Evolutionary conservation across 2,888 invertebrate genomes (phyloP).

Genomic region (Catocala nupta): DNA sequence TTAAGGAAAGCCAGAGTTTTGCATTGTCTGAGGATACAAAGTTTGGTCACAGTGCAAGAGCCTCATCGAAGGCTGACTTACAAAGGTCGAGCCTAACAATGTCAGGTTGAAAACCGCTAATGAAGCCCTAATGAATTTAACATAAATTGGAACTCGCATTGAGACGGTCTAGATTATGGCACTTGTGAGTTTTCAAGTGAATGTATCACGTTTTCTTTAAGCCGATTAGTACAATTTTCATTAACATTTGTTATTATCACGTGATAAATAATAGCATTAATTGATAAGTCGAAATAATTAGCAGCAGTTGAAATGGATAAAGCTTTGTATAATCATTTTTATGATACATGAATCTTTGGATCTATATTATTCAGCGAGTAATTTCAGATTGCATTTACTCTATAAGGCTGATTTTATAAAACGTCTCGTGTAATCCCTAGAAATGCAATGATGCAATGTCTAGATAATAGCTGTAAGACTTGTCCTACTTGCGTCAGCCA

Average conservation of each 20-base stretch:
- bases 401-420: too few relatives aligned
- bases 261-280: constrained; percentile 1
- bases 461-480: background rate
- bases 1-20: too few relatives aligned
- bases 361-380: too few relatives aligned
- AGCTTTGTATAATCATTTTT: too few relatives aligned
- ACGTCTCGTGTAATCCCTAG: background rate
- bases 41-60: too few relatives aligned
- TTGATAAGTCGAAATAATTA: background rate
- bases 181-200: constrained; percentile 18
- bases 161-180: constrained; percentile 16
- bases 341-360: too few relatives aligned
- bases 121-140: constrained; percentile 15
- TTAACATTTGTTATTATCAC: constrained; percentile 5
- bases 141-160: background rate
- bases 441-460: background rate
- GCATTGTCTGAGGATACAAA: too few relatives aligned
- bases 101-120: too few relatives aligned
- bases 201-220: constrained; percentile 11
- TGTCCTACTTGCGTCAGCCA: constrained; percentile 1
- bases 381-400: too few relatives aligned
- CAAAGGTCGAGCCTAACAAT: too few relatives aligned
- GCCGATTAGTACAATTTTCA: constrained; percentile 11
- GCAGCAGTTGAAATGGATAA: too few relatives aligned
- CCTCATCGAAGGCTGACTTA: too few relatives aligned